Percentiles rank a stretch among this genome's conserved stretches.
Evolutionary conservation across 2,113 vertebrate species (phyloP).

Genomic region (Prunella himalayana): DNA sequence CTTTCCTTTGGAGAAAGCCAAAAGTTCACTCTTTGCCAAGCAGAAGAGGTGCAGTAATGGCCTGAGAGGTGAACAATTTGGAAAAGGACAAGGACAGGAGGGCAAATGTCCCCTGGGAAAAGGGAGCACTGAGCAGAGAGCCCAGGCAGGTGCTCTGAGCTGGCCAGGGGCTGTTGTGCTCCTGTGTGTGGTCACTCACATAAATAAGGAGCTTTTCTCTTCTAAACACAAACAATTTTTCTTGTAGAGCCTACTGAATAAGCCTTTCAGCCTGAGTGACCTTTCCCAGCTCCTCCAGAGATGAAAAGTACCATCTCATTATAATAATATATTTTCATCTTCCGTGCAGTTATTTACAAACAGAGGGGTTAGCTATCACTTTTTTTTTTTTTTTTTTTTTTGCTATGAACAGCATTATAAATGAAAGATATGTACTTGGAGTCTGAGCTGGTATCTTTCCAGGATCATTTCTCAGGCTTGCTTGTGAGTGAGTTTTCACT

Average conservation of each 20-base stretch:
- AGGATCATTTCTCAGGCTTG: neutral
- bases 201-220: neutral
- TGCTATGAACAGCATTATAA: neutral
- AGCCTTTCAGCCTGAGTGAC: neutral
- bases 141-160: neutral
- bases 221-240: neutral
- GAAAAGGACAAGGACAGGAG: neutral
- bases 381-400: neutral
- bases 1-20: neutral
- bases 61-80: neutral
- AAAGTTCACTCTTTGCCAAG: neutral
- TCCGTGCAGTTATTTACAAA: neutral
- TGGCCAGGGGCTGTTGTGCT: neutral
- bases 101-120: neutral
- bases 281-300: neutral
- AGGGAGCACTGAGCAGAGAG: neutral
- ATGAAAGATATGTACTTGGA: neutral
- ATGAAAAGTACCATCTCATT: neutral
- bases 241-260: neutral
- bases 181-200: neutral
- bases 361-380: neutral
- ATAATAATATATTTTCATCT: neutral
- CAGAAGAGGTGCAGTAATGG: accelerated
- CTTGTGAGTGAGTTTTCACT: neutral
- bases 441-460: neutral